Evolutionary conservation across 2,888 invertebrate species (phyloP), one percentile per base, ranked within the genome.

Genomic region (Polymixis lichenea): DNA sequence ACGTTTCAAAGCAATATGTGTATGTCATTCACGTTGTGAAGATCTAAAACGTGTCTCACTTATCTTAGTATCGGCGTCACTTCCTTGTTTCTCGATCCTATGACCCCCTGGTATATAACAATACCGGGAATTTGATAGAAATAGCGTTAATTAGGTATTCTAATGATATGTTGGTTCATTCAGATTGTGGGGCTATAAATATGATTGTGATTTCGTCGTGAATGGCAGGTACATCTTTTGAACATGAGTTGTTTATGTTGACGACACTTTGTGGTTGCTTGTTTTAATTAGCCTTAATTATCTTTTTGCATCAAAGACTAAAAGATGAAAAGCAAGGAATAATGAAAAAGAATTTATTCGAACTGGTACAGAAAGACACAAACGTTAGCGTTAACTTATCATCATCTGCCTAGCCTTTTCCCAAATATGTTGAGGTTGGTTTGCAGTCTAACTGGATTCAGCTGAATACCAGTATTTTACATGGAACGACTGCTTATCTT

Each of bases 61-160:
- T 80, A 80, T 77, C 84, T 32, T n/a, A 3, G 19, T 62, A 25
- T 60, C 49, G 60, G 17, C 43, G 61, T 25, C 64, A 83, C 71
- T 84, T 84, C 84, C 74, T 84, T 25, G 68, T 68, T 32, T 11
- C 32, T 51, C 62, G 84, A 83, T 80, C 77, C 15, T 81, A 73
- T 84, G 84, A 83, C 83, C 84, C 7, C n/a, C 60, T 84, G 77
- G 61, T 71, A 61, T 51, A 67, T 60, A 68, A 53, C 43, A 65
- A 55, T 81, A 72, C 77, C 22, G 13, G n/a, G 81, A 72, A 69
- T 77, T 72, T 19, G 58, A 62, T 84, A 65, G 58, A 80, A 77
- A 84, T 77, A 22, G 25, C 19, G 9, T n/a, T 80, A 74, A 74
- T 82, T 67, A 78, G 69, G 53, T 70, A 72, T 64, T 75, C 71